A percentile compares a stretch with the other conserved stretches of the same genome.
These are phyloP conservation scores for Limosa lapponica DNA, from an alignment of 2,797 vertebrate species.

Conservation along the genomic window DNA sequence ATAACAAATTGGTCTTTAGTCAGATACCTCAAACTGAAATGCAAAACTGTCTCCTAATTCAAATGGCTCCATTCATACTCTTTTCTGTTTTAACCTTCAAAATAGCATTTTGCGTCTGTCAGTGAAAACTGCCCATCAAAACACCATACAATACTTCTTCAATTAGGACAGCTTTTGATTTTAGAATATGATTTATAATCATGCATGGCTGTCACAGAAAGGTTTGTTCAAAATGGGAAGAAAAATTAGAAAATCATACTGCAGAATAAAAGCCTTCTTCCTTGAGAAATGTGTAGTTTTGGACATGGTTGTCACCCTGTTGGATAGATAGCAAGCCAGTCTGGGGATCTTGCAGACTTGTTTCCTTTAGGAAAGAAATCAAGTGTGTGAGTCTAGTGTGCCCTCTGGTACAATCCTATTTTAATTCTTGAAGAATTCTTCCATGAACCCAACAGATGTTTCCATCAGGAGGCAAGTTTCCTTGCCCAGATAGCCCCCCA, in stretches of 20 bases:
- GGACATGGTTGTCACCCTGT: accelerated
- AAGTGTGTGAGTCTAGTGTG: not conserved
- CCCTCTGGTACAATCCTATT: not conserved
- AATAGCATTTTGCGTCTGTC: not conserved
- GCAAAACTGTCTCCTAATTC: not conserved
- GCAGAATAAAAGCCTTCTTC: not conserved
- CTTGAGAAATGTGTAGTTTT: not conserved
- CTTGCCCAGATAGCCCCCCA: not conserved
- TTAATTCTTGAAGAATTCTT: not conserved
- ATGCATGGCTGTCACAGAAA: not conserved
- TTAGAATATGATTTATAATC: not conserved
- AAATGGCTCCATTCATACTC: not conserved
- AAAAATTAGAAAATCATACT: not conserved
- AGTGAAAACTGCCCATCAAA: not conserved
- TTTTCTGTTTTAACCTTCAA: not conserved
- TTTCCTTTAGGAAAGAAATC: not conserved
- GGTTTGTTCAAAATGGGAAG: not conserved
- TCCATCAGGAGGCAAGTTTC: not conserved
- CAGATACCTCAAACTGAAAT: not conserved
- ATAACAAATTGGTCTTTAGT: not conserved
- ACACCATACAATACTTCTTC: not conserved
- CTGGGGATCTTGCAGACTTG: not conserved
- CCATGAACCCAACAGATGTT: not conserved
- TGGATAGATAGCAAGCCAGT: not conserved
- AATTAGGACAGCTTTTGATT: not conserved